phyloP scores from a whole-genome alignment of 2,113 vertebrate genomes.

The Microcebus lehilahytsara region DNA sequence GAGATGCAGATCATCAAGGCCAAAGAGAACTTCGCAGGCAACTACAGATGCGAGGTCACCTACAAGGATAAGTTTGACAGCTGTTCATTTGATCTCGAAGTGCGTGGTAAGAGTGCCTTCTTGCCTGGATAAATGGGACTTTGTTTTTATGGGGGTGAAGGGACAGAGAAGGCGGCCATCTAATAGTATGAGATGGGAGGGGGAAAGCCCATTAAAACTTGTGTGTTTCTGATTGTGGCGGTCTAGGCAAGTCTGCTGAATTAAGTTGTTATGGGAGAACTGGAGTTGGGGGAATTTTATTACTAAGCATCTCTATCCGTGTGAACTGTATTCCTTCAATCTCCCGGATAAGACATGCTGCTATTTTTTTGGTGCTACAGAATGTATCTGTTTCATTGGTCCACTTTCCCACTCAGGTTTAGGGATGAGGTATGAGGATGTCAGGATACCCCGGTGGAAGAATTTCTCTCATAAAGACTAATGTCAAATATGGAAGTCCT shows the following conservation, averaged over 20 bases:
- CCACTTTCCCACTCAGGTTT: neutral
- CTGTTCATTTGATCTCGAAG: conserved; percentile 96
- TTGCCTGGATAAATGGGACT: neutral
- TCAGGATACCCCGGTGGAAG: neutral
- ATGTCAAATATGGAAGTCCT: neutral
- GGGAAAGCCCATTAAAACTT: neutral
- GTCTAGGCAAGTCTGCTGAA: neutral
- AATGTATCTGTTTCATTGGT: neutral
- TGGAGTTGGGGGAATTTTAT: neutral
- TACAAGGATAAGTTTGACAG: conserved; percentile 99
- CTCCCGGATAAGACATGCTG: neutral
- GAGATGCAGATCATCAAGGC: conserved; percentile 99
- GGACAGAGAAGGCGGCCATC: neutral
- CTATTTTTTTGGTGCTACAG: neutral
- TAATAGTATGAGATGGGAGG: neutral
- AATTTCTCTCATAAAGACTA: neutral
- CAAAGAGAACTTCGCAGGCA: conserved; percentile 97
- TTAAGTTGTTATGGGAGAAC: neutral
- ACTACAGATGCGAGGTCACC: conserved; percentile 96
- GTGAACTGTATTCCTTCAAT: neutral
- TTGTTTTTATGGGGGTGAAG: neutral
- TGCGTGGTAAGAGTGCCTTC: conserved; percentile 88
- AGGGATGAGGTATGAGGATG: neutral
- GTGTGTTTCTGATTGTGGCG: neutral
- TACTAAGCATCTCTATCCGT: neutral